Evolutionary conservation across 2,113 vertebrate genomes (phyloP).

Genomic region (Sander vitreus): DNA sequence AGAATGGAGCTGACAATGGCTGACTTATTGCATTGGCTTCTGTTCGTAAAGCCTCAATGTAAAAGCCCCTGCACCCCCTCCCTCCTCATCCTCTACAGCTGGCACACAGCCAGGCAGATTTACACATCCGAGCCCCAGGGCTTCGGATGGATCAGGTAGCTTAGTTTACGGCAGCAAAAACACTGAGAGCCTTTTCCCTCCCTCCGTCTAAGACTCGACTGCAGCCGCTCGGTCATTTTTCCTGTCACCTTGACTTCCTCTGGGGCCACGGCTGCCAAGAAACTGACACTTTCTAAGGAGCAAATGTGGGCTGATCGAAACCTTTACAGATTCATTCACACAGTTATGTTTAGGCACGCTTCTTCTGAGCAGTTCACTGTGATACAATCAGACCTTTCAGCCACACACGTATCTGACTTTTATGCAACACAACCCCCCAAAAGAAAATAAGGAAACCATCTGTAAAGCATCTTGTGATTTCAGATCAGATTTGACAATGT

Average conservation of each 20-base stretch:
- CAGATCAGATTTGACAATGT: background rate
- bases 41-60: conserved; percentile 70
- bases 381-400: background rate
- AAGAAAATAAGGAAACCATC: too few relatives aligned
- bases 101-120: conserved; percentile 80
- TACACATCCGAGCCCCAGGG: conserved; percentile 83
- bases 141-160: conserved; percentile 76
- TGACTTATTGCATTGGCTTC: conserved; percentile 33
- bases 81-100: conserved; percentile 61
- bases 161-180: conserved; percentile 74
- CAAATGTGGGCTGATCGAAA: conserved; percentile 7
- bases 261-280: conserved; percentile 16
- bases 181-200: conserved; percentile 44
- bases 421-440: background rate
- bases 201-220: conserved; percentile 42
- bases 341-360: background rate
- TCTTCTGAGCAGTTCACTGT: background rate
- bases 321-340: background rate
- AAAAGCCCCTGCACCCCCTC: conserved; percentile 4
- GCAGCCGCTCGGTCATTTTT: conserved; percentile 49
- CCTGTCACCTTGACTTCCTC: conserved; percentile 56
- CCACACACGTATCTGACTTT: conserved; percentile 2
- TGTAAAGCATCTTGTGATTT: background rate
- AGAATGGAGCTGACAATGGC: conserved; percentile 4
- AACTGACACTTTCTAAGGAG: conserved; percentile 29